phyloP scores from a whole-genome alignment of 2,888 invertebrate species.

The Cephus pulcher region DNA sequence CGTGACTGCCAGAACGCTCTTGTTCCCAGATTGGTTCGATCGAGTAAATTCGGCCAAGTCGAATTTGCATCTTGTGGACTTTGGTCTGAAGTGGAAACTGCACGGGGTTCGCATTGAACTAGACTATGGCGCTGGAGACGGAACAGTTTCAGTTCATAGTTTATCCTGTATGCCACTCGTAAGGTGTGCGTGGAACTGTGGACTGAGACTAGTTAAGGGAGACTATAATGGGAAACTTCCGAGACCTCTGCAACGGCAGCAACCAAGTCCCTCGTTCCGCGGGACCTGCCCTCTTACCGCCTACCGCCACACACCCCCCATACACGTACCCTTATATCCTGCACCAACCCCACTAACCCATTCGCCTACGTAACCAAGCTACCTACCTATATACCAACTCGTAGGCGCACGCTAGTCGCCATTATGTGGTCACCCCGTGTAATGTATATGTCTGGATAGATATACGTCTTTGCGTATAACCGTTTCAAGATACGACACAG shows the following conservation, averaged over 20 bases:
- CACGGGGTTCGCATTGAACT: constrained; percentile 35
- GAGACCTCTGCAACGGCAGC: constrained; percentile 38
- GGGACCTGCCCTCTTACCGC: constrained; percentile 29
- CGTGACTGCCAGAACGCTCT: constrained; percentile 22
- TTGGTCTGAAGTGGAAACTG: constrained; percentile 45
- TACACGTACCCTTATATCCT: too few species aligned
- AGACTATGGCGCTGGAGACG: constrained; percentile 43
- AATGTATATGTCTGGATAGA: constrained; percentile 6
- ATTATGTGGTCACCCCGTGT: constrained; percentile 27
- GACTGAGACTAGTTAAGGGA: constrained; percentile 36
- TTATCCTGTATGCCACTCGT: constrained; percentile 24
- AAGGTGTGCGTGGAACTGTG: constrained; percentile 8
- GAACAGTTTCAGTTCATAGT: constrained; percentile 46
- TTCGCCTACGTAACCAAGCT: neutral
- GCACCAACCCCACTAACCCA: neutral
- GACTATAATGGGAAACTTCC: constrained; percentile 55
- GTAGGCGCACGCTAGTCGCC: constrained; percentile 28
- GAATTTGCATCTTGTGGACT: constrained; percentile 59
- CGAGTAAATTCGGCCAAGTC: constrained; percentile 44
- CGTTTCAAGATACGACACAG: neutral
- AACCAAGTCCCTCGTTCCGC: constrained; percentile 32
- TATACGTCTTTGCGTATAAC: neutral
- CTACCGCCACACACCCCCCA: neutral
- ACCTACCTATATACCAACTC: constrained; percentile 9
- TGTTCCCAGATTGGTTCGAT: constrained; percentile 46